Percentiles rank a stretch among this genome's conserved stretches.
Evolutionary conservation across 1,140 invertebrate species (phyloP).

Genomic region (Leptopilina boulardi): DNA sequence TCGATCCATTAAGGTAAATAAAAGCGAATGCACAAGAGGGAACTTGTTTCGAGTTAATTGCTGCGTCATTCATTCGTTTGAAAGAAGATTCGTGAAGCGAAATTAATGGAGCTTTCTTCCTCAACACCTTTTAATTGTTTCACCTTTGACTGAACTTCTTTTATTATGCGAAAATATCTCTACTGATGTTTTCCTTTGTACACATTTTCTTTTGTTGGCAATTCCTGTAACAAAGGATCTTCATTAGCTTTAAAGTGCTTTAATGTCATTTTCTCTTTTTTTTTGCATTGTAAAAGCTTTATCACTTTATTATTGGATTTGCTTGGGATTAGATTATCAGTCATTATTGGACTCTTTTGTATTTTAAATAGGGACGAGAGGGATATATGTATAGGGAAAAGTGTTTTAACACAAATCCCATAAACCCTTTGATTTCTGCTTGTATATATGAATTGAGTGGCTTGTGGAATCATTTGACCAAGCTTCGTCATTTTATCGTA

Average conservation of each 20-base stretch:
- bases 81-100: constrained; percentile 19
- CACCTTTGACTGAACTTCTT: constrained; percentile 12
- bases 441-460: not conserved
- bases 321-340: no score
- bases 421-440: constrained; percentile 22
- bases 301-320: not conserved
- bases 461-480: constrained; percentile 55
- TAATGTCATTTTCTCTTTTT: not conserved
- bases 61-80: constrained; percentile 25
- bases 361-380: constrained; percentile 9
- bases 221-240: constrained; percentile 10
- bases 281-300: not conserved
- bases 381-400: constrained; percentile 41
- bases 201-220: constrained; percentile 16
- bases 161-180: not conserved
- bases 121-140: constrained; percentile 31
- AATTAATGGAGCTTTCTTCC: constrained; percentile 23
- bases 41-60: constrained; percentile 21
- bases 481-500: constrained; percentile 52
- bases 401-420: constrained; percentile 7
- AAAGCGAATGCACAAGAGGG: constrained; percentile 8
- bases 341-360: not conserved
- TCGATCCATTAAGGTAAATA: constrained; percentile 4
- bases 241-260: not conserved
- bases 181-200: constrained; percentile 25